Conservation (phyloP, 2,797 vertebrate genomes). For the Aselliscus stoliczkanus region DNA sequence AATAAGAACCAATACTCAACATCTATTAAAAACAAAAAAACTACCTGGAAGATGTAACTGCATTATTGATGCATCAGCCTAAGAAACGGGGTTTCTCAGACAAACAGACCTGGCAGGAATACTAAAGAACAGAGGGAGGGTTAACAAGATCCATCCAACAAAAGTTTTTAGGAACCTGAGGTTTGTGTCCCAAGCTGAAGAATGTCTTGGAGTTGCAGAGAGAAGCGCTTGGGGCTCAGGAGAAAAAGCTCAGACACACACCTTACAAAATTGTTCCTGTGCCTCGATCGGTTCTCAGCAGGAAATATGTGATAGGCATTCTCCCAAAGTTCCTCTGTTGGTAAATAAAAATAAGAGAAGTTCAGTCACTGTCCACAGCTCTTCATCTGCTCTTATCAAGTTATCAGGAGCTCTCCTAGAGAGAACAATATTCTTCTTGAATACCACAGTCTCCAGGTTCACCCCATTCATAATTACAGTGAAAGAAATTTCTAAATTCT, state of each 20-base stretch:
- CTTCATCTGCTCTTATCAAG: background rate
- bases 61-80: background rate
- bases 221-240: background rate
- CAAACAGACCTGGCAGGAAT: background rate
- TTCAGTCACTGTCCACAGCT: background rate
- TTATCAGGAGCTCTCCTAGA: background rate
- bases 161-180: background rate
- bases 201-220: background rate
- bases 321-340: background rate
- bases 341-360: background rate
- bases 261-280: rapidly evolving
- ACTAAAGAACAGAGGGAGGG: rapidly evolving
- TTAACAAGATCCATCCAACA: background rate
- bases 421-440: background rate
- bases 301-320: rapidly evolving
- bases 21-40: background rate
- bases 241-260: background rate
- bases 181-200: no score
- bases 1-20: constrained; percentile 58
- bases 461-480: background rate
- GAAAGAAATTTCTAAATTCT: background rate
- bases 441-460: background rate
- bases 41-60: background rate
- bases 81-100: background rate
- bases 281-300: background rate